These are phyloP conservation scores for Echeneis naucrates DNA, from an alignment of 2,797 vertebrate genomes.

Conservation along the genomic window DNA sequence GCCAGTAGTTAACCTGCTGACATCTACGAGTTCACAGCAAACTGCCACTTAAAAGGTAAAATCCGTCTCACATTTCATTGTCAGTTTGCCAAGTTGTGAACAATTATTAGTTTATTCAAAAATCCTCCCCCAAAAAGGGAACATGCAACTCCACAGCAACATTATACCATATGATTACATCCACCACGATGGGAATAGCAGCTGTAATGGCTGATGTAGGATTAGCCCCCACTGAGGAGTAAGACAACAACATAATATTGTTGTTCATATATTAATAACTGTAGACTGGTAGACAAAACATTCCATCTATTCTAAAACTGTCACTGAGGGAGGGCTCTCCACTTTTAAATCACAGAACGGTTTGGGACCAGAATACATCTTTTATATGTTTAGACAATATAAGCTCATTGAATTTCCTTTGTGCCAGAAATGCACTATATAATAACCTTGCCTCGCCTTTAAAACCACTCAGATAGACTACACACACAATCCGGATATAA, in stretches of 20 bases:
- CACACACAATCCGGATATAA: conserved; percentile 38
- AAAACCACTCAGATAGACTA: conserved; percentile 37
- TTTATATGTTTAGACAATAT: no score
- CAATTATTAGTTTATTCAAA: no score
- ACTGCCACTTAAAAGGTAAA: background rate
- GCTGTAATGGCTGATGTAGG: background rate
- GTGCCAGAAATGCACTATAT: no score
- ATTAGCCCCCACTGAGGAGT: background rate
- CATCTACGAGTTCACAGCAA: background rate
- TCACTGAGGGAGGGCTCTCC: background rate
- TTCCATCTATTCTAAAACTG: background rate
- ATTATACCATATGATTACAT: background rate
- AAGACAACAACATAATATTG: background rate
- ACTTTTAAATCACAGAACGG: no score
- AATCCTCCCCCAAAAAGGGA: no score
- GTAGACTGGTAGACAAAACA: background rate
- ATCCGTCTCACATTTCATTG: no score
- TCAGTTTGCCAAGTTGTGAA: background rate
- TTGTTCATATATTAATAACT: background rate
- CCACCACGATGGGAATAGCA: background rate
- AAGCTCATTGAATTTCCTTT: no score
- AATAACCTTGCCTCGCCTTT: conserved; percentile 6
- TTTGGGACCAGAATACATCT: no score
- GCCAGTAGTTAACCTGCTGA: background rate
- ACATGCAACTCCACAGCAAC: background rate